Base-by-base conservation (phyloP, 2,113 vertebrate species). In the Piprites chloris region DNA sequence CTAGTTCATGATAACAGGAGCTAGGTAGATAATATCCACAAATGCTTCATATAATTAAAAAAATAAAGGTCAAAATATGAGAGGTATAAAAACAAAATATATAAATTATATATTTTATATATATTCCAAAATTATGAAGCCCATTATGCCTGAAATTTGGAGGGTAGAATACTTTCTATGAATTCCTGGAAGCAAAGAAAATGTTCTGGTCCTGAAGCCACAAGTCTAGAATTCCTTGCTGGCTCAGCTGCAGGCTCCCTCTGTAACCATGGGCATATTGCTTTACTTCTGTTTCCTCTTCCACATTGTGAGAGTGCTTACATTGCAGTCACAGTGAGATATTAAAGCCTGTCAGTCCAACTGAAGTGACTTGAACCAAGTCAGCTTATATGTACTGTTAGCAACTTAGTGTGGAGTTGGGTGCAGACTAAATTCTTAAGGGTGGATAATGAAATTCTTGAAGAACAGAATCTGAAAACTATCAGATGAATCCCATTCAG, bases 211-310 rank as follows among this genome's bases (percentile, higher is more conserved):
- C 75, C 53, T 81, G 49, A 93, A 93, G 67, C 71, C 75, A 63
- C 37, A 76, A 85, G 71, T 73, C 41, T 87, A 62, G n/a, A 89
- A 53, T 87, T 94, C 74, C 72, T 62, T 76, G 37, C 58, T 96
- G 67, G 62, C 53, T 89, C 33, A 1, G 69, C 53, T 88, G 63
- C 49, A 69, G 46, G 75, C 32, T 92, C 63, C 26, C 32, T 92
- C 46, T 77, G 68, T 88, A 86, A 88, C 90, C 82, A 33, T 92
- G 92, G 71, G 90, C 67, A 93, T 94, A 95, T 85, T 96, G 37
- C 62, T 95, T 97, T 96, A 90, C 74, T 93, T 82, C 92, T 94
- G 67, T 65, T 88, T 83, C 78, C 82, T 96, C 78, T 93, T 88
- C 82, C 71, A 65, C 78, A 35, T 42, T 76, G 90, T 91, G 67